Percentiles rank a stretch among this genome's conserved stretches.
phyloP scores from a whole-genome alignment of 2,888 invertebrate genomes.

The Phania funesta region DNA sequence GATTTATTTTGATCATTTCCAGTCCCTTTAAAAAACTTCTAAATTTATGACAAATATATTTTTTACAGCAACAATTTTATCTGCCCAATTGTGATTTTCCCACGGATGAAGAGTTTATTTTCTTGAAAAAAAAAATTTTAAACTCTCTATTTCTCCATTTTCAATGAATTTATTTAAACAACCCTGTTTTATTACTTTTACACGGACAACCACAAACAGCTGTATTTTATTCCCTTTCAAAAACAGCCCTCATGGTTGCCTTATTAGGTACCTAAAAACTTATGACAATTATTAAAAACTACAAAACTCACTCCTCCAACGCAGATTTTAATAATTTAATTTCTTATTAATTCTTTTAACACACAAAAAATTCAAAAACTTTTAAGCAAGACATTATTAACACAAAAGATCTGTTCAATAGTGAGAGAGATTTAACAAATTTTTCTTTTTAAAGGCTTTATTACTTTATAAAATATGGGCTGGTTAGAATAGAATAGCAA shows the following conservation, averaged over 20 bases:
- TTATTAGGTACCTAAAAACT: neutral
- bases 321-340: neutral
- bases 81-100: too few relatives aligned
- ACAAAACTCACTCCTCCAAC: too few relatives aligned
- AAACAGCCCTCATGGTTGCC: neutral
- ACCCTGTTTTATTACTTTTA: neutral
- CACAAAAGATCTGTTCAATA: conserved; percentile 75
- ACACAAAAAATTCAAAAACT: conserved; percentile 70
- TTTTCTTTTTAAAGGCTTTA: neutral
- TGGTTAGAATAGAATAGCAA: conserved; percentile 68
- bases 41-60: too few relatives aligned
- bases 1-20: too few relatives aligned
- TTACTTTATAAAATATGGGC: conserved; percentile 68
- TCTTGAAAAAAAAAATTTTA: neutral
- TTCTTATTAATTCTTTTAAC: conserved; percentile 17
- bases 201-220: neutral
- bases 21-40: too few relatives aligned
- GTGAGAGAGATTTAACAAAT: conserved; percentile 40
- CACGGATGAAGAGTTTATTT: too few relatives aligned
- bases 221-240: neutral
- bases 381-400: conserved; percentile 18
- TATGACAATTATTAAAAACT: conserved; percentile 23
- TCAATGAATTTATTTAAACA: too few relatives aligned
- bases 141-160: neutral
- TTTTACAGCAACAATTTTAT: too few relatives aligned